Percentiles rank a stretch among this genome's conserved stretches.
phyloP scores from a whole-genome alignment of 2,888 invertebrate genomes.

The Drosophila planitibia region DNA sequence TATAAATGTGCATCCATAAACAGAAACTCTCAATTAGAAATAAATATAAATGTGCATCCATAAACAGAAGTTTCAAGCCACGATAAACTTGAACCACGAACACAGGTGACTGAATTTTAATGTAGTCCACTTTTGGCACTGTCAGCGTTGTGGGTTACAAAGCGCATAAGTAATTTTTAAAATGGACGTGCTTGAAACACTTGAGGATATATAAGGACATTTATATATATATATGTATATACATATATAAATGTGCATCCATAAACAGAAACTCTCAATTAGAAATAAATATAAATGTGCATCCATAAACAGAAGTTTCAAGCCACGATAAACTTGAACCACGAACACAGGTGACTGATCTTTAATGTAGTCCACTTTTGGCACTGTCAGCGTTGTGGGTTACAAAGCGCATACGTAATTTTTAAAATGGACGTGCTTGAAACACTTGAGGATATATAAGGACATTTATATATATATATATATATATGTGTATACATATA shows the following conservation, averaged over 20 bases:
- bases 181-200: conserved; percentile 83
- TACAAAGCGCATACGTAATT: conserved; percentile 86
- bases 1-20: conserved; percentile 46
- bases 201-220: not conserved
- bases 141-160: conserved; percentile 80
- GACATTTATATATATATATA: not conserved
- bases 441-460: not conserved
- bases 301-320: conserved; percentile 33
- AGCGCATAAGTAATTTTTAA: conserved; percentile 86
- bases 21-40: conserved; percentile 44
- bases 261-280: conserved; percentile 56
- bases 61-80: conserved; percentile 29
- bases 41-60: conserved; percentile 23
- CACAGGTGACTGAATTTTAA: conserved; percentile 66
- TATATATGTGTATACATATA: not conserved
- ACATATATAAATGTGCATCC: conserved; percentile 20
- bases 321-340: conserved; percentile 34
- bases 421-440: conserved; percentile 84
- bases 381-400: conserved; percentile 86
- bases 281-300: conserved; percentile 13
- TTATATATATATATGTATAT: not conserved
- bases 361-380: conserved; percentile 88
- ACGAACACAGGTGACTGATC: conserved; percentile 73
- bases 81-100: conserved; percentile 65
- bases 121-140: conserved; percentile 90